Conservation (phyloP, 2,113 vertebrate species). For the Peucedramus taeniatus region DNA sequence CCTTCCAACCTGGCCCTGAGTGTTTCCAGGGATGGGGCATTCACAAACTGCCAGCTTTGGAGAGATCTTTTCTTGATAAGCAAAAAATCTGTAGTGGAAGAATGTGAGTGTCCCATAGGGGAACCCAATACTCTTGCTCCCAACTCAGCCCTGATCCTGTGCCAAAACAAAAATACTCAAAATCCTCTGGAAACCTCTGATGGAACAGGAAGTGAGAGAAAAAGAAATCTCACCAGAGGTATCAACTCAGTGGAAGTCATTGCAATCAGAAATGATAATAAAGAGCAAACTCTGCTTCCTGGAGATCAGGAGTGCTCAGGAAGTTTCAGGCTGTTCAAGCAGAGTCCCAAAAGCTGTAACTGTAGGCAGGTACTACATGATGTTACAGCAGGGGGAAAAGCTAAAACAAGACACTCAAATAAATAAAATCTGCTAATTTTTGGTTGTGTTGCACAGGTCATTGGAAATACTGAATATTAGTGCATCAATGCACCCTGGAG, state of each 20-base stretch:
- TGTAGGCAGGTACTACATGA: not conserved
- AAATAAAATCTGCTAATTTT: not conserved
- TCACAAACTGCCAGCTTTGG: not conserved
- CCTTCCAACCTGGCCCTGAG: not conserved
- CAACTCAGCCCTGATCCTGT: not conserved
- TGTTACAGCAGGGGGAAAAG: not conserved
- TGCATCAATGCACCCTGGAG: not conserved
- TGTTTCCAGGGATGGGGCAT: not conserved
- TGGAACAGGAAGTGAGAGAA: not conserved
- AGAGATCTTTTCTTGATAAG: not conserved
- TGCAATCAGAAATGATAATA: not conserved
- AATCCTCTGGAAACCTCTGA: not conserved
- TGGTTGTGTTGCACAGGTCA: not conserved
- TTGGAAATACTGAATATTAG: not conserved
- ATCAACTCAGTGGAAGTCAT: not conserved
- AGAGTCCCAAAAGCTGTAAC: not conserved
- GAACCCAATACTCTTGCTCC: not conserved
- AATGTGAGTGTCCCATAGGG: not conserved
- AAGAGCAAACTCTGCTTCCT: not conserved
- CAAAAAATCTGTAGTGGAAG: not conserved
- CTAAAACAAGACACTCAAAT: not conserved
- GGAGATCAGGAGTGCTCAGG: not conserved
- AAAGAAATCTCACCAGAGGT: not conserved
- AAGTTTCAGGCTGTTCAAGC: not conserved
- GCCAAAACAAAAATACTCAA: not conserved